Evolutionary conservation across 2,113 vertebrate species (phyloP), one percentile per base, ranked within the genome.

Genomic region (Lophius piscatorius): DNA sequence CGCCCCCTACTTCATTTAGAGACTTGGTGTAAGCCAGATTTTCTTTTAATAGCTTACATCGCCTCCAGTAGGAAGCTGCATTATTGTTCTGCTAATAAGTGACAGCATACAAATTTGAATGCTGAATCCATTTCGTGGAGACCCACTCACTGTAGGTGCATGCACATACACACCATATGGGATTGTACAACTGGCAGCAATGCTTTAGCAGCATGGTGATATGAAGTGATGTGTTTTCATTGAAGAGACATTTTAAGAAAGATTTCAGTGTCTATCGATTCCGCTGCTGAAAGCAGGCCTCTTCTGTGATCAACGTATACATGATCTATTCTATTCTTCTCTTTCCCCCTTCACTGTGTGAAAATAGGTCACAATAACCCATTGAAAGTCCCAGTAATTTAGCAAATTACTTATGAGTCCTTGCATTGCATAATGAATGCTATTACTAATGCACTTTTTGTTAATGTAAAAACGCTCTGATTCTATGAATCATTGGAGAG

Each of bases 31-130:
- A 63, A 57, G 76, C 81, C 60, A 26, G 56, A 63, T 81, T 73
- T n/a, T 80, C 81, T 68, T 83, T 80, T 83, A 86, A 87, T 84
- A 86, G 76, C 70, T 70, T 17, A 3, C 10, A 14, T 81, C 31
- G 68, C 85, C 81, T 75, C 57, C 55, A 81, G 85, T 74, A 73
- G 62, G 51, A 55, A 69, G 76, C 79, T 44, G 77, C 77, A 76
- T 83, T 70, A 70, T 81, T 62, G 28, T 60, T 77, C 57, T 38
- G 47, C 74, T 78, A 57, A 76, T 81, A 84, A 75, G 74, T 81
- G 67, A 70, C 65, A 70, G 67, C n/a, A 46, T 78, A 61, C 49
- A 62, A 69, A 79, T 74, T 62, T 54, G 52, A 73, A 56, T 2
- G 11, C 46, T 34, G 45, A 64, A 62, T 74, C 62, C 44, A 52